Percentiles rank a stretch among this genome's conserved stretches.
These are phyloP conservation scores for Dinocampus coccinellae DNA, from an alignment of 2,888 invertebrate genomes.

Conservation along the genomic window DNA sequence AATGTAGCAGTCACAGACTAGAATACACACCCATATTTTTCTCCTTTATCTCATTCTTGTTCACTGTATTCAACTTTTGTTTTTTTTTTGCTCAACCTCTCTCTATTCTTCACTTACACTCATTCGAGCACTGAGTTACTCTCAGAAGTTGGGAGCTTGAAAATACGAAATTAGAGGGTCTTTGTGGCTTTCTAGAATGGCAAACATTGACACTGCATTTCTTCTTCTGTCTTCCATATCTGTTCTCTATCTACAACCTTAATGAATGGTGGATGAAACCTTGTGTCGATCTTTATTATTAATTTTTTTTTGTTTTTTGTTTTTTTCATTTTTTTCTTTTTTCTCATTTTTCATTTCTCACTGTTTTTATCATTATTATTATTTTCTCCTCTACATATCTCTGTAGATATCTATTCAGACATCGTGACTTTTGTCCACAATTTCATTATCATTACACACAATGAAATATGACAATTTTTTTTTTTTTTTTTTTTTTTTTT, in stretches of 20 bases:
- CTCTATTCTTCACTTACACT: background rate
- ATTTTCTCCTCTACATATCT: no score
- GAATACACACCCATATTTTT: background rate
- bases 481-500: no score
- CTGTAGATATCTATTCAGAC: no score
- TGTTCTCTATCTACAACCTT: constrained; percentile 3
- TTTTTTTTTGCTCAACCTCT: no score
- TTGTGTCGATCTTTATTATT: background rate
- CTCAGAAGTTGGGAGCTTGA: constrained; percentile 9
- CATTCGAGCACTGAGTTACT: background rate
- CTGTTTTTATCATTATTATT: no score
- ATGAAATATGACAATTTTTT: no score
- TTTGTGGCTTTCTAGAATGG: constrained; percentile 43
- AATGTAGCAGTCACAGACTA: constrained; percentile 10
- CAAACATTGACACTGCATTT: constrained; percentile 44
- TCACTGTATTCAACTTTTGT: no score
- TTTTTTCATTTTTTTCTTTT: background rate
- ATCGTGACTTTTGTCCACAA: no score
- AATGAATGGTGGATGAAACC: background rate
- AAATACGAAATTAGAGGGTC: constrained; percentile 42
- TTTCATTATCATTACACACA: no score
- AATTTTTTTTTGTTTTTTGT: background rate
- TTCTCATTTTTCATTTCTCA: no score
- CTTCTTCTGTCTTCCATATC: background rate
- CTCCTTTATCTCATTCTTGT: no score